Evolutionary conservation across 2,888 invertebrate genomes (phyloP).

Genomic region (Euzophera pinguis): DNA sequence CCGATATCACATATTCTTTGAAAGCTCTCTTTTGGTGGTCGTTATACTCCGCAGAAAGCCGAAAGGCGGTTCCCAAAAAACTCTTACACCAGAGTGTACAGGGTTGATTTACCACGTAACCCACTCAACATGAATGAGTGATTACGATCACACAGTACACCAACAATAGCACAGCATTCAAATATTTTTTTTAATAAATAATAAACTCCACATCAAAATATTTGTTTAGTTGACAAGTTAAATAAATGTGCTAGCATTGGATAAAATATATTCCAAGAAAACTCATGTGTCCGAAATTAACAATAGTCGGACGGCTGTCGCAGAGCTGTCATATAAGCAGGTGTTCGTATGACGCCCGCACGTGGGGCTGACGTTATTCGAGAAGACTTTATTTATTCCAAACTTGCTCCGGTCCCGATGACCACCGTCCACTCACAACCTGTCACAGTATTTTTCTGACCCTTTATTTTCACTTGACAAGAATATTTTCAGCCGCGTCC

Average conservation of each 20-base stretch:
- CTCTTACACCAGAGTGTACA: too few relatives aligned
- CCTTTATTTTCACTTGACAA: constrained; percentile 78
- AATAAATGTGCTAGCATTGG: background rate
- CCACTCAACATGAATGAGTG: too few relatives aligned
- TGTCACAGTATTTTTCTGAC: constrained; percentile 74
- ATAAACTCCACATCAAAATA: too few relatives aligned
- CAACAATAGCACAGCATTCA: too few relatives aligned
- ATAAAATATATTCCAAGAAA: constrained; percentile 27
- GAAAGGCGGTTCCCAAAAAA: too few relatives aligned
- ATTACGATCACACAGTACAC: too few relatives aligned
- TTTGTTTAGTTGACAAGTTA: too few relatives aligned
- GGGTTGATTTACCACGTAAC: too few relatives aligned
- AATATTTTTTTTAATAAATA: too few relatives aligned
- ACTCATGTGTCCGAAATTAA: constrained; percentile 36
- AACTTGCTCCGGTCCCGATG: constrained; percentile 63
- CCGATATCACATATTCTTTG: too few relatives aligned
- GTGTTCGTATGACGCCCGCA: constrained; percentile 54
- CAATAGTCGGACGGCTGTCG: constrained; percentile 53
- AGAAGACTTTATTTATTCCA: constrained; percentile 71
- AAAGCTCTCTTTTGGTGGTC: too few relatives aligned
- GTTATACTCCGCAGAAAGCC: too few relatives aligned
- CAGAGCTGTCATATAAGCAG: constrained; percentile 58
- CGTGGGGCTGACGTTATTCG: constrained; percentile 67
- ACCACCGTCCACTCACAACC: constrained; percentile 73
- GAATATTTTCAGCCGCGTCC: constrained; percentile 68